Evolutionary conservation across 2,113 vertebrate species (phyloP).

Genomic region (Probosciger aterrimus): DNA sequence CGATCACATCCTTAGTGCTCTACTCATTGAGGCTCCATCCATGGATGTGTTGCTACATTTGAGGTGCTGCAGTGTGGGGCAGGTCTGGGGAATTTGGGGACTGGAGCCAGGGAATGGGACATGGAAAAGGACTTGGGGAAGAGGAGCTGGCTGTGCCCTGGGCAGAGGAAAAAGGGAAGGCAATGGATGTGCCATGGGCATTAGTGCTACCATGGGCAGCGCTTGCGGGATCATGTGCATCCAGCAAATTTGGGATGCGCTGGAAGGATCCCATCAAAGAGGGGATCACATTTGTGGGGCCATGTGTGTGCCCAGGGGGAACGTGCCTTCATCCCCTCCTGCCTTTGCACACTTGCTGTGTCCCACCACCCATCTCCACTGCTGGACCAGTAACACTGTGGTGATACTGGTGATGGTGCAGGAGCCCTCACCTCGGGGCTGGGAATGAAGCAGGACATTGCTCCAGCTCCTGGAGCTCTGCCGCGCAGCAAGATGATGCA

Average conservation of each 20-base stretch:
- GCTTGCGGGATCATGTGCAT: rapidly evolving
- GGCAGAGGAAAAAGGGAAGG: not conserved
- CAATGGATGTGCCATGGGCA: rapidly evolving
- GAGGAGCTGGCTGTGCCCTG: not conserved
- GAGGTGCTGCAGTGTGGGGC: rapidly evolving
- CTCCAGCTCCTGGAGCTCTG: not conserved
- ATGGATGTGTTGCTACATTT: not conserved
- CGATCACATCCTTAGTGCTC: not conserved
- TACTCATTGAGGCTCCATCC: not conserved
- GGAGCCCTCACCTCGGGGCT: not conserved
- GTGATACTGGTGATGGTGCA: not conserved
- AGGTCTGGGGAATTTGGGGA: not conserved
- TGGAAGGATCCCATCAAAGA: not conserved
- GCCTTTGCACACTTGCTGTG: not conserved
- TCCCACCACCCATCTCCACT: not conserved
- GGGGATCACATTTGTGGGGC: not conserved
- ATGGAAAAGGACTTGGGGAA: not conserved
- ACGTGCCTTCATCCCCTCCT: not conserved
- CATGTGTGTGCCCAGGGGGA: not conserved
- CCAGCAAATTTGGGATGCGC: not conserved
- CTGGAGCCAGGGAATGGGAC: not conserved
- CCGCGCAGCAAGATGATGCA: too few species aligned
- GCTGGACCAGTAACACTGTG: not conserved
- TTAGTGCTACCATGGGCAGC: rapidly evolving
- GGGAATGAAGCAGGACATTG: not conserved